These are phyloP conservation scores for Heliangelus exortis DNA, from an alignment of 2,797 vertebrate genomes.

Conservation along the genomic window DNA sequence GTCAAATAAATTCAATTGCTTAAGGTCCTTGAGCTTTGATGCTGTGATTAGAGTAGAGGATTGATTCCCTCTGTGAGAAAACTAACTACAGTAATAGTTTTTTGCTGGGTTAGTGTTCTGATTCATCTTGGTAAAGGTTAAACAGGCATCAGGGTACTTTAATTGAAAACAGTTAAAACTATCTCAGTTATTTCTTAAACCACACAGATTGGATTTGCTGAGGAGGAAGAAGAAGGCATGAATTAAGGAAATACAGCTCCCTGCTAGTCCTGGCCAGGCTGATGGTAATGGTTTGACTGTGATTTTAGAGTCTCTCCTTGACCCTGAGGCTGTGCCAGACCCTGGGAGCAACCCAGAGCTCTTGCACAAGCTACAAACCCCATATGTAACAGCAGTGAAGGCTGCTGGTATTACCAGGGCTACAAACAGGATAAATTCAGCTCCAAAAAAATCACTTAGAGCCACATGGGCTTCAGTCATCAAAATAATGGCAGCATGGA, in stretches of 20 bases:
- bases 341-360: background rate
- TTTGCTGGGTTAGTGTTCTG: background rate
- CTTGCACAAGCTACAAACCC: background rate
- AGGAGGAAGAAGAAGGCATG: background rate
- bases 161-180: background rate
- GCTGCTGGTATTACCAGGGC: background rate
- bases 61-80: background rate
- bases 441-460: background rate
- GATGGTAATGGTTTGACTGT: background rate
- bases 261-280: background rate
- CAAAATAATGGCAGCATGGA: background rate
- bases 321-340: background rate
- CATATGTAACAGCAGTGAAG: rapidly evolving
- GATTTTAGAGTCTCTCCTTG: rapidly evolving
- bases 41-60: background rate
- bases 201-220: background rate
- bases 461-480: background rate
- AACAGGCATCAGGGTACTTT: background rate
- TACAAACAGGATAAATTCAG: background rate
- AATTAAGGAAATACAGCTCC: background rate
- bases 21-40: background rate
- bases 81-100: background rate
- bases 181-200: background rate
- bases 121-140: background rate
- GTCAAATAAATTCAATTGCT: background rate